phyloP scores from a whole-genome alignment of 2,797 vertebrate genomes.

The Cheirogaleus major region DNA sequence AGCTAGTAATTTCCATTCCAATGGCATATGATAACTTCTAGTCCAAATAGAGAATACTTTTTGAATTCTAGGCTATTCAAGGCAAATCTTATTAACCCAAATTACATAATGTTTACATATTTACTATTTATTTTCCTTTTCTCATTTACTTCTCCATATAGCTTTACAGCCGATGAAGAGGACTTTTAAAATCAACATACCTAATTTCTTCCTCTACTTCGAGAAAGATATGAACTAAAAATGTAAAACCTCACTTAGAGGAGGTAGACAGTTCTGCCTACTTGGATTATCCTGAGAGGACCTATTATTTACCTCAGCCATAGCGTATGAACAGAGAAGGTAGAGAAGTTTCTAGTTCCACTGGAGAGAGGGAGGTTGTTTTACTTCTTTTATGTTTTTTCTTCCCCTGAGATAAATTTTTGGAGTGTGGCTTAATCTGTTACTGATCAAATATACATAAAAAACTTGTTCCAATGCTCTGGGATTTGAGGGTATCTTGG shows the following conservation, averaged over 20 bases:
- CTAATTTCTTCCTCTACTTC: not conserved
- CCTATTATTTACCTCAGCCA: not conserved
- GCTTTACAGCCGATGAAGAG: not conserved
- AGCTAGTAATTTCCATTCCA: conserved; percentile 23
- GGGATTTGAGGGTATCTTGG: not conserved
- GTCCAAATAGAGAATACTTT: not conserved
- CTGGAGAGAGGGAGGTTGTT: not conserved
- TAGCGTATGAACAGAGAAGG: not conserved
- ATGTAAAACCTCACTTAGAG: not conserved
- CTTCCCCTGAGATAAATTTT: not conserved
- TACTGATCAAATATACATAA: not conserved
- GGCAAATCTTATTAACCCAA: conserved; percentile 29
- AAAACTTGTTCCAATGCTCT: not conserved
- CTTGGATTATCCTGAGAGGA: not conserved
- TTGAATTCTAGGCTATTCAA: not conserved
- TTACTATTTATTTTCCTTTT: conserved; percentile 22
- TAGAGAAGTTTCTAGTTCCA: not conserved
- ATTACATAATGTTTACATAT: not conserved
- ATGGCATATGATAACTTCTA: not conserved
- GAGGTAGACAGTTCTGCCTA: not conserved
- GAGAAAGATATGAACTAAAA: conserved; percentile 26
- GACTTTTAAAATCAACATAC: not conserved
- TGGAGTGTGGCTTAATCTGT: not conserved
- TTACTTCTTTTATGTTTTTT: not conserved
- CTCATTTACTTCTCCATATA: conserved; percentile 14